Evolutionary conservation across 2,113 vertebrate species (phyloP).

Genomic region (Caretta caretta): DNA sequence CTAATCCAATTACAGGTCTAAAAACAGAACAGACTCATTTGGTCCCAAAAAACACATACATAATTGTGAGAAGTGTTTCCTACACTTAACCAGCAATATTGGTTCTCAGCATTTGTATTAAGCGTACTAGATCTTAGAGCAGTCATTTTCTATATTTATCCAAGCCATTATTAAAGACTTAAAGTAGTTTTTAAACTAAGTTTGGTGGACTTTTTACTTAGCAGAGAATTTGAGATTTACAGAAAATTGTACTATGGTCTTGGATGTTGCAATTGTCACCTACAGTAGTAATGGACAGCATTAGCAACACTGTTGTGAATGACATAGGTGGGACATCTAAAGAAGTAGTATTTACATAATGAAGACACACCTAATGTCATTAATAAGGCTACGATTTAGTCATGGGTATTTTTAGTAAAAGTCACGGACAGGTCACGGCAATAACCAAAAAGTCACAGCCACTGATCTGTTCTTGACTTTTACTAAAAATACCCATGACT

Average conservation of each 20-base stretch:
- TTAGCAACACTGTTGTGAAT: not conserved
- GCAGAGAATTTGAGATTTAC: not conserved
- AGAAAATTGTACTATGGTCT: not conserved
- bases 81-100: conserved; percentile 49
- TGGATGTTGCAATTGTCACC: not conserved
- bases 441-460: too few species aligned
- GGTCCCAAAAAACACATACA: conserved; percentile 43
- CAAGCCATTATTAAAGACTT: conserved; percentile 18
- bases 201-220: not conserved
- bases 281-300: conserved; percentile 8
- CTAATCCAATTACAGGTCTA: conserved; percentile 56
- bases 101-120: conserved; percentile 33
- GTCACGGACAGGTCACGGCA: too few species aligned
- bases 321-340: not conserved
- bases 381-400: too few species aligned
- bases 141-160: conserved; percentile 42
- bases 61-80: conserved; percentile 44
- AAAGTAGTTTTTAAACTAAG: conserved; percentile 16
- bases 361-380: not conserved
- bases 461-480: too few species aligned
- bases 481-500: too few species aligned
- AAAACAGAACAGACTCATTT: conserved; percentile 38
- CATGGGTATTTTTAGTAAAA: too few species aligned
- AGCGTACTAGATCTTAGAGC: conserved; percentile 25
- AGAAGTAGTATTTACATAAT: not conserved